Evolutionary conservation across 2,113 vertebrate species (phyloP), one percentile per base, ranked within the genome.

Genomic region (Vimba vimba): DNA sequence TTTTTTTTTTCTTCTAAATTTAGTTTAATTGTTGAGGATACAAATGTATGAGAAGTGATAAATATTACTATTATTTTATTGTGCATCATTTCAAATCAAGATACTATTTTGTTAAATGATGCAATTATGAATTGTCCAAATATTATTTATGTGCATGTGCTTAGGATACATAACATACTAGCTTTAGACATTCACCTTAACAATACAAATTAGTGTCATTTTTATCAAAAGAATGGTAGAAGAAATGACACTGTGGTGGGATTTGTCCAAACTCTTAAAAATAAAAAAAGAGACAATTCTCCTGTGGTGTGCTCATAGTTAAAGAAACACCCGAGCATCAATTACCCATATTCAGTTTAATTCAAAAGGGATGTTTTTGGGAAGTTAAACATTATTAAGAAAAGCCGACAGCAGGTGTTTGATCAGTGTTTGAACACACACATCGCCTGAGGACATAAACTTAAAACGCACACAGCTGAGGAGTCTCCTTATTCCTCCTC

Each of bases 341-440:
- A 68, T 50, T 68, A 66, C 15, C 25, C 59, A 21, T 47, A 66
- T 50, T 30, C 17, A 36, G 15, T 36, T 45, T 9, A 64, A 19
- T 66, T 66, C 7, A 47, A 68, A 81, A 8, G 19, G 23, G 45
- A 82, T 50, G 5, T 47, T 68, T 30, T 45, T 33, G 23, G 13
- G 15, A 50, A 68, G 45, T 68, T 52, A 33, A 68, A 30, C 79
- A 82, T 52, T 69, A 36, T 69, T 82, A 69, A n/a, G 45, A 52
- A 52, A 69, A 68, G 45, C 79, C 6, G 17, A 52, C 62, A 82
- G 79, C 25, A 82, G 79, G 79, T 69, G 79, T 82, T 82, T 82
- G 62, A 82, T 82, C 62, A 66, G 25, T 69, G 43, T 69, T 82
- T 69, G 64, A 82, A 82, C 79, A 52, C 79, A 47, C 79, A 43